Conservation (phyloP, 2,113 vertebrate species). For the Rhodinocichla rosea region DNA sequence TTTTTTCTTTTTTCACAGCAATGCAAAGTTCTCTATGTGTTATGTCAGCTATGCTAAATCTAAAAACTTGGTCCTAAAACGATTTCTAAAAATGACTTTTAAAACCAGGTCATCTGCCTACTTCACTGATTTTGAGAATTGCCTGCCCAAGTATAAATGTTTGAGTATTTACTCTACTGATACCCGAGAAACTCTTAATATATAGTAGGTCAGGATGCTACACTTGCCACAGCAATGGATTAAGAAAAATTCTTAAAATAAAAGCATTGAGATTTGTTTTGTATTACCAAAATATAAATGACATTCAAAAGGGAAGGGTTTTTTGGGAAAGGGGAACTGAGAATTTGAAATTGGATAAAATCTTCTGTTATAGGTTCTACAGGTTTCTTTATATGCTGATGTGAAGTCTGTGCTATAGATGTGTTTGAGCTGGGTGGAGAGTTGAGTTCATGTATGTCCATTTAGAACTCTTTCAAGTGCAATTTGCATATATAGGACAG, state of each 20-base stretch:
- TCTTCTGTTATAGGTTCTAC: not conserved
- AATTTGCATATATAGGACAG: not conserved
- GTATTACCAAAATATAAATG: not conserved
- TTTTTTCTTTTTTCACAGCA: not conserved
- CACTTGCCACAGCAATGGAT: fast-evolving
- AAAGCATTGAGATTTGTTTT: not conserved
- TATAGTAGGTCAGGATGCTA: not conserved
- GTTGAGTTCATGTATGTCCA: not conserved
- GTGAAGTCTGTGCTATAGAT: not conserved
- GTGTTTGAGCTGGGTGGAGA: not conserved
- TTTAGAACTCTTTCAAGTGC: not conserved
- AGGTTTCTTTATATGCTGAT: not conserved
- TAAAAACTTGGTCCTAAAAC: not conserved
- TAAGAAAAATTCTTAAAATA: not conserved
- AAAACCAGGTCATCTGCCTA: not conserved
- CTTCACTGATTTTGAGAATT: not conserved
- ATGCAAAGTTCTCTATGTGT: not conserved
- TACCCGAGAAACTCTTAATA: not conserved
- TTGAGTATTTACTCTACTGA: not conserved
- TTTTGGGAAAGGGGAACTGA: not conserved
- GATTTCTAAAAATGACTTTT: not conserved
- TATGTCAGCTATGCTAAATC: not conserved
- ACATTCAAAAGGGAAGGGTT: not conserved
- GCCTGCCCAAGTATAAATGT: not conserved
- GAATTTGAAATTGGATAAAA: not conserved